A percentile compares a stretch with the other conserved stretches of the same genome.
Evolutionary conservation across 2,797 vertebrate species (phyloP).

Genomic region (Sebastes diaconus): DNA sequence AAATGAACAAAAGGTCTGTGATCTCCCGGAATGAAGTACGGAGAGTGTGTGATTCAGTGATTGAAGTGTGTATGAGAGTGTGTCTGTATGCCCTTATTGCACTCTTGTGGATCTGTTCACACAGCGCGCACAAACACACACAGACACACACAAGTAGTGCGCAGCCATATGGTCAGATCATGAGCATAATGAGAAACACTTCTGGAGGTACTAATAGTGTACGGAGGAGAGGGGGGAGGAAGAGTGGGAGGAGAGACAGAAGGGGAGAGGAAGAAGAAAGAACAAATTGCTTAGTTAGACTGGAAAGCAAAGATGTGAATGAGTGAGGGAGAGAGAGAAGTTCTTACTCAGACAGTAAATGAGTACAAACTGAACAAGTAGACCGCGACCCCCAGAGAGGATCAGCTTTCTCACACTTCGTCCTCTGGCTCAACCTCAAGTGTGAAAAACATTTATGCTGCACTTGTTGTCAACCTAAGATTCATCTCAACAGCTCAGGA

Average conservation of each 20-base stretch:
- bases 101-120: slow-evolving; percentile 53
- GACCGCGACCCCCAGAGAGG: slow-evolving; percentile 22
- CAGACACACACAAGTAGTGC: slow-evolving; percentile 33
- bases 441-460: slow-evolving; percentile 48
- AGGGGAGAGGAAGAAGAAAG: slow-evolving; percentile 2
- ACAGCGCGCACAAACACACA: slow-evolving; percentile 27
- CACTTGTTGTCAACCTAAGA: slow-evolving; percentile 40
- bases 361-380: slow-evolving; percentile 57
- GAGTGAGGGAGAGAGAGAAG: slow-evolving; percentile 8
- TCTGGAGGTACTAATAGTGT: slow-evolving; percentile 42
- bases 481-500: slow-evolving; percentile 11
- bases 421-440: slow-evolving; percentile 26
- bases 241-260: neutral
- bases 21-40: slow-evolving; percentile 54
- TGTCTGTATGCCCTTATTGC: slow-evolving; percentile 30
- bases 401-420: slow-evolving; percentile 48
- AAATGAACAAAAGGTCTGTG: slow-evolving; percentile 61
- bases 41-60: slow-evolving; percentile 47
- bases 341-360: slow-evolving; percentile 29
- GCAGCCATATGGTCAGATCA: slow-evolving; percentile 67
- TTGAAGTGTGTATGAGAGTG: slow-evolving; percentile 42
- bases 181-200: slow-evolving; percentile 73
- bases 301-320: slow-evolving; percentile 25
- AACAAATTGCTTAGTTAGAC: slow-evolving; percentile 16
- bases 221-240: too few relatives aligned